Base-by-base conservation (phyloP, 2,888 invertebrate species). In the Melinaea menophilus region DNA sequence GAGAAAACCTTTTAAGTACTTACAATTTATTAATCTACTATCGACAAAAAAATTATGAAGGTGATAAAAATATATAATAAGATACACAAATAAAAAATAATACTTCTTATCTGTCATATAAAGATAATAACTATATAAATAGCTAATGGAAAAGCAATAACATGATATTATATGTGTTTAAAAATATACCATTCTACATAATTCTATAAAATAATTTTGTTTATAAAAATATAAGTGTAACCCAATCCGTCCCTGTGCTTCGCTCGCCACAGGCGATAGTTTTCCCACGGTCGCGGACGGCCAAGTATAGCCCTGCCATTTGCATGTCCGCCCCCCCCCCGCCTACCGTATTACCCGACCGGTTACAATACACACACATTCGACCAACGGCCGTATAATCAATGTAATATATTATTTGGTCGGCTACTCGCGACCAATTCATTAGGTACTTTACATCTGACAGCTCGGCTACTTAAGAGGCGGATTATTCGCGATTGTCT, bases 211-310 rank as follows among this genome's bases (percentile, higher is more conserved):
- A 12, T 7, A 46, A 3, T 46, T 46, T 2, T 46, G n/a, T 12
- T 46, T 12, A 12, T 45, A 55, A 56, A 22, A 55, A n/a, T 41
- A 33, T 55, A 64, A 5, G 9, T 61, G 9, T 51, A 13, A 22
- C n/a, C 64, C 55, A 88, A 70, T 90, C 64, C 85, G 79, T 63
- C 70, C 73, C 90, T 82, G 88, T n/a, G 1, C 58, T 59, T 69
- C 71, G 81, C 81, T 86, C 84, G 90, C 90, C 88, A 90, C 90
- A 83, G 90, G 90, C 90, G 90, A 90, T 90, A 89, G 88, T 90
- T 90, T 90, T 90, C 90, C 90, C 90, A 90, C 90, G 90, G 86
- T 89, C 88, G 78, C 84, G 81, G 81, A 78, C 84, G 82, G 79
- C 86, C 74, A 85, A 87, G 84, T 86, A 88, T 84, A 85, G 86